phyloP scores from a whole-genome alignment of 1,140 invertebrate species.

The Drosophila kanapiae region DNA sequence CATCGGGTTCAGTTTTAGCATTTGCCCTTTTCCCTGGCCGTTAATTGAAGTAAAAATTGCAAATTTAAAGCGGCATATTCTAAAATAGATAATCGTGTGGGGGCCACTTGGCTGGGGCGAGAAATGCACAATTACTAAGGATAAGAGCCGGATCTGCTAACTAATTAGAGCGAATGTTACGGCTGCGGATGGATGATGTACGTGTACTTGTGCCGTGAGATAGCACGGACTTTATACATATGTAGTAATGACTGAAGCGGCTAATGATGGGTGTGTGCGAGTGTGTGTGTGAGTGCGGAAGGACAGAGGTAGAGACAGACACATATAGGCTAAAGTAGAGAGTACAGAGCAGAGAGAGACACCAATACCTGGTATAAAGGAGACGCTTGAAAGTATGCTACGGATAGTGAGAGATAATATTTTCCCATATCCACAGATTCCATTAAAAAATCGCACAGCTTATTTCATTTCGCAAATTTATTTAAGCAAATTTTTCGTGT shows the following conservation, averaged over 20 bases:
- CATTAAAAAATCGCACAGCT: conserved; percentile 73
- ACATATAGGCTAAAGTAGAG: conserved; percentile 4
- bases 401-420: conserved; percentile 64
- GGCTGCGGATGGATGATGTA: conserved; percentile 36
- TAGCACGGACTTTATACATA: conserved; percentile 15
- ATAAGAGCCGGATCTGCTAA: conserved; percentile 29
- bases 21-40: conserved; percentile 34
- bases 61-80: conserved; percentile 53
- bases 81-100: conserved; percentile 57
- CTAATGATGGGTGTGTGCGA: conserved; percentile 29
- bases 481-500: conserved; percentile 74
- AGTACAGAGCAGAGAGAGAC: conserved; percentile 3
- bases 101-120: not conserved
- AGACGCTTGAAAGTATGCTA: conserved; percentile 73
- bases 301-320: conserved; percentile 9
- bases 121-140: conserved; percentile 29
- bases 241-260: conserved; percentile 29
- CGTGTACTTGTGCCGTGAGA: conserved; percentile 14
- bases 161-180: conserved; percentile 57
- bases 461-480: conserved; percentile 80
- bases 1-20: conserved; percentile 22
- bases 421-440: conserved; percentile 44
- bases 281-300: conserved; percentile 10
- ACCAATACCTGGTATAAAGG: conserved; percentile 52
- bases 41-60: conserved; percentile 54